Evolutionary conservation across 2,113 vertebrate genomes (phyloP), one percentile per base, ranked within the genome.

Genomic region (Tympanuchus pallidicinctus): DNA sequence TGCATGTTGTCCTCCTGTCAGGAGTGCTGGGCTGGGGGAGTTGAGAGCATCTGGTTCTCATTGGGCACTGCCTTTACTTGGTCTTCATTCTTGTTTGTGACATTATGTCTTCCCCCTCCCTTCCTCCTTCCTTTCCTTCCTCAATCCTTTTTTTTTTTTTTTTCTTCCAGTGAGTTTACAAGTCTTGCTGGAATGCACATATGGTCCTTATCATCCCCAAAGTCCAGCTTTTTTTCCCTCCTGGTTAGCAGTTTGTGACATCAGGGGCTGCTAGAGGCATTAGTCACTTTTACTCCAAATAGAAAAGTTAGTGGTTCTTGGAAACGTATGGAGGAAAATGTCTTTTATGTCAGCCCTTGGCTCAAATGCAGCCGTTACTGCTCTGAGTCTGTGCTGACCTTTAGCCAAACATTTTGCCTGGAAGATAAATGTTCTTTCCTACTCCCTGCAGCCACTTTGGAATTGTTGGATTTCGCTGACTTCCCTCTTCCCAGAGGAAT

Each of bases 171-270:
- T 70, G 66, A 89, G 61, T 95, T 94, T 91, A 95, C 86, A 86
- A 70, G 95, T 60, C 79, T 92, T 76, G 69, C 89, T 97, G 98
- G 97, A 98, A 98, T 97, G 97, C 94, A 97, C 97, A 97, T 95
- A 95, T 97, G 97, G 96, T 97, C 95, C 95, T 95, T 92, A 95
- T 97, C 97, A 93, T 88, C 88, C 86, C 83, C 8, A 7, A 94
- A 92, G 96, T 56, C 28, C 86, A 59, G 86, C 22, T 81, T 89
- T 7, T 32, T 40, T 10, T 11, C 17, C 56, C 30, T 43, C 60
- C 85, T 80, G 79, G 83, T 97, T 96, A 97, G 97, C 94, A 96
- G 78, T 97, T 95, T 93, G 96, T 89, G 94, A 96, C 94, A 92
- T 72, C 80, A 92, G 89, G 80, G 77, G 60, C 92, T 89, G 78